phyloP scores from a whole-genome alignment of 2,797 vertebrate genomes.

The Enteromius treurensis region DNA sequence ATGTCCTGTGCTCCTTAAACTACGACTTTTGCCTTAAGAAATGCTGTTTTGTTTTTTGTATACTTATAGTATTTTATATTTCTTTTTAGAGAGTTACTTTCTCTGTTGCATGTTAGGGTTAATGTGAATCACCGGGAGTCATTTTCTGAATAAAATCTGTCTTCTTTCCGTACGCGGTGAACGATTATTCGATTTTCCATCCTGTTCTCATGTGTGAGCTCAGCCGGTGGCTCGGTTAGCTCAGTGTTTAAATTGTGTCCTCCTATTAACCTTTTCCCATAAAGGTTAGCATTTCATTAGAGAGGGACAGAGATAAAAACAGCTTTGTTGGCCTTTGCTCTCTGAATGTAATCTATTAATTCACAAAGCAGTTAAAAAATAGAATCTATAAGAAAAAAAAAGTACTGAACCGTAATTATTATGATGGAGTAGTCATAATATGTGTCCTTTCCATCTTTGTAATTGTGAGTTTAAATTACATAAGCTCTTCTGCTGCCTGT shows the following conservation, averaged over 20 bases:
- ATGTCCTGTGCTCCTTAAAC: background rate
- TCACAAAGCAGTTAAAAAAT: background rate
- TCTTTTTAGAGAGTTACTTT: background rate
- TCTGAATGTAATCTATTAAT: slow-evolving; percentile 2
- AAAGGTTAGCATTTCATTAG: slow-evolving; percentile 25
- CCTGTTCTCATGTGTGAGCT: slow-evolving; percentile 4
- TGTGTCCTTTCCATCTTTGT: slow-evolving; percentile 1
- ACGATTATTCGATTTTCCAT: slow-evolving; percentile 18
- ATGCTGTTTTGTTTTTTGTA: background rate
- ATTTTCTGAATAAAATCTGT: slow-evolving; percentile 23
- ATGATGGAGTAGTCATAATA: background rate
- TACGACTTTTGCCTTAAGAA: background rate
- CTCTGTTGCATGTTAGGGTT: background rate
- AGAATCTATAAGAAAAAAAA: background rate
- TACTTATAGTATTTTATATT: background rate
- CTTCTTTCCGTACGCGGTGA: background rate
- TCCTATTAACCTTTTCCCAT: slow-evolving; percentile 25
- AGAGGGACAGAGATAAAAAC: background rate
- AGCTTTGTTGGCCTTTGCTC: background rate
- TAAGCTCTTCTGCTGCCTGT: slow-evolving; percentile 20
- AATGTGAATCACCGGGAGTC: background rate
- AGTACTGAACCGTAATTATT: background rate
- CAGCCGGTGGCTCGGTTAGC: background rate
- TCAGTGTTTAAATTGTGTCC: slow-evolving; percentile 10
- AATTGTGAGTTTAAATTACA: slow-evolving; percentile 6